Base-by-base conservation (phyloP, 1,140 invertebrate genomes). In the Wasmannia auropunctata region DNA sequence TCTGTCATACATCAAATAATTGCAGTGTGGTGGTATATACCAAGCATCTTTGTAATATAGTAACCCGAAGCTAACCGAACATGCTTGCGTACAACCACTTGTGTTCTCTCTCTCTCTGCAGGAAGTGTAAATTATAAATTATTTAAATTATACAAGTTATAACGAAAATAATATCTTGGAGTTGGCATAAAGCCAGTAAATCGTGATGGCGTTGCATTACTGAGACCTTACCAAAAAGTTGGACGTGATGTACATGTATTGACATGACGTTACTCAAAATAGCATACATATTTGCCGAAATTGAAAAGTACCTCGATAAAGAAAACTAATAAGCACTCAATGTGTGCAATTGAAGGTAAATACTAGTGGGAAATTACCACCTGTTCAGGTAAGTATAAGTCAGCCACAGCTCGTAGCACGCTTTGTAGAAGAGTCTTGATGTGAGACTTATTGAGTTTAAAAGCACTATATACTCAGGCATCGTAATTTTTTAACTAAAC, bases 381-480 rank as follows among this genome's bases (percentile, higher is more conserved):
- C 88, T 90, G 87, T 88, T 92, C 88, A 94, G 93, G 93, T 94
- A 94, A 94, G 93, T 94, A 94, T 92, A 92, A 91, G 92, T 94
- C 92, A 91, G 91, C 93, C 91, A 91, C 93, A 92, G 87, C 91
- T 93, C 90, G 91, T 92, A 85, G 90, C 85, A 72, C 69, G 81
- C 8, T 76, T 91, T 72, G 72, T 86, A 72, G 28, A 37, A 54
- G 25, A 72, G 54, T 34, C 19, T 43, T 51, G 46, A 51, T 46
- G 19, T 10, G n/a, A 40, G 14, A 63, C 3, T 77, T 63, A 67
- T 54, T 67, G 22, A 7, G 19, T 54, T 80, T 14, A 8, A 11
- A 79, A 49, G 6, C 28, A 25, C 8, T 76, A 43, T 31, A 14
- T 56, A n/a, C 3, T 5, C 40, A 67, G 54, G 5, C 25, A 76